phyloP scores from a whole-genome alignment of 2,888 invertebrate genomes.

The Pyrgus malvae region DNA sequence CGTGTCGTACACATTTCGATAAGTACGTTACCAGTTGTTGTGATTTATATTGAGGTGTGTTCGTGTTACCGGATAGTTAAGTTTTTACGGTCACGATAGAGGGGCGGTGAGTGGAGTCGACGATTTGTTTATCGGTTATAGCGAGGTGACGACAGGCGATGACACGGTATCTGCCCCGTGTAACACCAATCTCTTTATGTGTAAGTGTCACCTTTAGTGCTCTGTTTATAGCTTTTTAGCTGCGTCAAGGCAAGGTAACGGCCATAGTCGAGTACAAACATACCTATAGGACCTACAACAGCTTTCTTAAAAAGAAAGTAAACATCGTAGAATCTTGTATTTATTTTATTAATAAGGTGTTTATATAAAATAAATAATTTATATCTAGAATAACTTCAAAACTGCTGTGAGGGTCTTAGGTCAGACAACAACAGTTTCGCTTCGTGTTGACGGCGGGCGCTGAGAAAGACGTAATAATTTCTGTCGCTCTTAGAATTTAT shows the following conservation, averaged over 20 bases:
- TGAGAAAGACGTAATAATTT: too few species aligned
- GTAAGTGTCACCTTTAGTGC: constrained; percentile 73
- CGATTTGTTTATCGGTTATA: constrained; percentile 72
- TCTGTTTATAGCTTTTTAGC: constrained; percentile 70
- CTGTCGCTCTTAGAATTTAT: too few species aligned
- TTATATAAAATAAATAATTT: too few species aligned
- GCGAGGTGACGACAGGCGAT: constrained; percentile 69
- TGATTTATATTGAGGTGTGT: constrained; percentile 75
- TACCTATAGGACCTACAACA: neutral
- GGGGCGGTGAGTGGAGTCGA: constrained; percentile 62
- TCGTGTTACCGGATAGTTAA: constrained; percentile 77
- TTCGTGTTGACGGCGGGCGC: too few species aligned
- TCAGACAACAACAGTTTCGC: too few species aligned
- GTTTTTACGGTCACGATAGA: constrained; percentile 75
- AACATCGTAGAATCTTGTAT: too few species aligned
- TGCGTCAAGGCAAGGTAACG: constrained; percentile 47
- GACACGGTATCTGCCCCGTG: constrained; percentile 61
- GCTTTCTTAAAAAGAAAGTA: neutral
- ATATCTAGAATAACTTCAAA: too few species aligned
- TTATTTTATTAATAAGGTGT: too few species aligned
- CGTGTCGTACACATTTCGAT: constrained; percentile 72
- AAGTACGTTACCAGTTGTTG: constrained; percentile 64
- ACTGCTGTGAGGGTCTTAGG: too few species aligned
- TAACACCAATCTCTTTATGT: constrained; percentile 70
- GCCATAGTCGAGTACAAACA: constrained; percentile 9